Conservation (phyloP, 1,140 invertebrate genomes). For the Ladona fulva region DNA sequence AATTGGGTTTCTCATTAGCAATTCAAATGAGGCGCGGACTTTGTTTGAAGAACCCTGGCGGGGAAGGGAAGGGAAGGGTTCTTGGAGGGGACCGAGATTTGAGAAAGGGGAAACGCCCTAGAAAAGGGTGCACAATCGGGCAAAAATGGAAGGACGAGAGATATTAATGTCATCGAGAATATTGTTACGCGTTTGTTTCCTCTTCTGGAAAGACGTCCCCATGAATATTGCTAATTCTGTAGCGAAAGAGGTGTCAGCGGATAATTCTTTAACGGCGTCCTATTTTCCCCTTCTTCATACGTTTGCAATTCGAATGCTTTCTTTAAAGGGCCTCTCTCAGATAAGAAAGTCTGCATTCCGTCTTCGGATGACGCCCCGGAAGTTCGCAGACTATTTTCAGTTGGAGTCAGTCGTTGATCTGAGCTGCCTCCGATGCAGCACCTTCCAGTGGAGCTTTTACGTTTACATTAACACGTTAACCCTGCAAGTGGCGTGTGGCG, state of each 20-base stretch:
- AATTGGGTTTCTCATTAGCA: conserved; percentile 87
- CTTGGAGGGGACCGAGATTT: conserved; percentile 10
- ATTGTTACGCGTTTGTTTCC: neutral
- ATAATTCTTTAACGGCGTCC: neutral
- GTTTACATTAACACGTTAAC: too few relatives aligned
- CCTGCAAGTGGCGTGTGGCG: too few relatives aligned
- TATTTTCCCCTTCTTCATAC: neutral
- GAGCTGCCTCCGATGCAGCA: too few relatives aligned
- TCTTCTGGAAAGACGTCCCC: neutral
- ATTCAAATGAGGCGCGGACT: conserved; percentile 72
- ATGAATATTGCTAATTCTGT: neutral
- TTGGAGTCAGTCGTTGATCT: too few relatives aligned
- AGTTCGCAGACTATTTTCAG: too few relatives aligned
- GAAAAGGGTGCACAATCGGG: neutral
- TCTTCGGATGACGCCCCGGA: too few relatives aligned
- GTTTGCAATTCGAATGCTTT: too few relatives aligned
- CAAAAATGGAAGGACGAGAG: neutral
- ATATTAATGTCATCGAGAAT: conserved; percentile 3
- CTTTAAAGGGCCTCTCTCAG: too few relatives aligned
- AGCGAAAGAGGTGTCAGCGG: neutral
- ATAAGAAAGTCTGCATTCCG: too few relatives aligned
- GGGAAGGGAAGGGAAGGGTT: conserved; percentile 27
- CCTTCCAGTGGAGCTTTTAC: too few relatives aligned
- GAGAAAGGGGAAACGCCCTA: conserved; percentile 14
- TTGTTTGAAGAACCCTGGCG: conserved; percentile 36